These are phyloP conservation scores for Ginglymostoma cirratum DNA, from an alignment of 2,113 vertebrate genomes.

Conservation along the genomic window DNA sequence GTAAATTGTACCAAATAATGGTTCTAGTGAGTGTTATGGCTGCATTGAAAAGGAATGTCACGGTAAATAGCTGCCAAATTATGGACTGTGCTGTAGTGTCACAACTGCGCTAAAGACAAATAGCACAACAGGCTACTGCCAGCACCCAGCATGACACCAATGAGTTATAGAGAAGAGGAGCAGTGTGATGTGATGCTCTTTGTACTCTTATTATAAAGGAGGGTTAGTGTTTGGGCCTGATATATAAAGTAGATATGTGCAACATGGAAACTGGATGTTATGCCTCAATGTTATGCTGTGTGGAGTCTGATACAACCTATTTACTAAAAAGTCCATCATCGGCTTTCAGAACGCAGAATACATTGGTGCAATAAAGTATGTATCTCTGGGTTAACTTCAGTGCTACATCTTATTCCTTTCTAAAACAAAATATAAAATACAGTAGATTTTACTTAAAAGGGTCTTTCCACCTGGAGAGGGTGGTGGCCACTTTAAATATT, in stretches of 20 bases:
- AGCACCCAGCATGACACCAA: conserved; percentile 57
- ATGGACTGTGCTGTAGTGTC: conserved; percentile 73
- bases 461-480: neutral
- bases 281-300: conserved; percentile 9
- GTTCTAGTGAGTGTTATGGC: conserved; percentile 74
- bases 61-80: conserved; percentile 78
- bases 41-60: conserved; percentile 75
- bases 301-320: neutral
- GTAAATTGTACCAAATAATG: conserved; percentile 78
- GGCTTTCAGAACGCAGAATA: neutral
- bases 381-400: neutral
- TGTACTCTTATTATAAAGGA: conserved; percentile 64
- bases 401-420: neutral
- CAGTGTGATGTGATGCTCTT: conserved; percentile 59
- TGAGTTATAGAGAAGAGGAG: conserved; percentile 70
- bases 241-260: conserved; percentile 8
- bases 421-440: neutral
- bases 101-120: conserved; percentile 73
- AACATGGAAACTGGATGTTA: conserved; percentile 24
- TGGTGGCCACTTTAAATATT: neutral
- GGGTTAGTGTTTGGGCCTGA: conserved; percentile 52
- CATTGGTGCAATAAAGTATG: neutral
- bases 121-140: conserved; percentile 65
- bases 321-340: neutral
- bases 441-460: neutral